Conservation (phyloP, 2,888 invertebrate species). For the Acronicta aceris region DNA sequence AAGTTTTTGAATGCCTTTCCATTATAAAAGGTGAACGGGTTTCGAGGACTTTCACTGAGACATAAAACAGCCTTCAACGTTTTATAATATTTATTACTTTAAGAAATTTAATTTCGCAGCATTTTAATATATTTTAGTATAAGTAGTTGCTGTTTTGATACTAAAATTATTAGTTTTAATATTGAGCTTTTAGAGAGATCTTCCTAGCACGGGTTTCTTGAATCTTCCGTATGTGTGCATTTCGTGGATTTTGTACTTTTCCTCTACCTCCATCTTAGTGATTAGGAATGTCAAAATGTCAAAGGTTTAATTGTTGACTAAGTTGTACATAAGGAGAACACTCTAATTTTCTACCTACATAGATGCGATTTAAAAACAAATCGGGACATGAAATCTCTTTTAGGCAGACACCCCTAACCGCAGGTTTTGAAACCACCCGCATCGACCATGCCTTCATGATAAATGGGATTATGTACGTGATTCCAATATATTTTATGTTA, state of each 20-base stretch:
- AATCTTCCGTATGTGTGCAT: too few relatives aligned
- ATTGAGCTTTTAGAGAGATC: too few relatives aligned
- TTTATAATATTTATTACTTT: constrained; percentile 41
- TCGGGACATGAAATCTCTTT: constrained; percentile 26
- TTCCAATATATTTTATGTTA: not conserved
- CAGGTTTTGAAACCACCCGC: constrained; percentile 44
- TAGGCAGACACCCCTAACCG: constrained; percentile 48
- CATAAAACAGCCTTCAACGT: constrained; percentile 33
- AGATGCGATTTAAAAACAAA: constrained; percentile 34
- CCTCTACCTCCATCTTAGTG: too few relatives aligned
- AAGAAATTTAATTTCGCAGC: constrained; percentile 21
- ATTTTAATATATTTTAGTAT: too few relatives aligned
- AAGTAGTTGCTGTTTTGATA: too few relatives aligned
- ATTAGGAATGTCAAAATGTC: too few relatives aligned
- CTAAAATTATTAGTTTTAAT: too few relatives aligned
- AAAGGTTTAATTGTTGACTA: too few relatives aligned
- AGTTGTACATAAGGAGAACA: not conserved
- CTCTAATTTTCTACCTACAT: not conserved
- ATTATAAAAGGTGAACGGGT: constrained; percentile 47
- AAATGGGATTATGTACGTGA: constrained; percentile 2
- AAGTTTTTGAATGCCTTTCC: constrained; percentile 29
- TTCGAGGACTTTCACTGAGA: constrained; percentile 42
- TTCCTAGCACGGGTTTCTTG: too few relatives aligned
- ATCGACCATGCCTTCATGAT: constrained; percentile 24
- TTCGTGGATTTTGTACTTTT: too few relatives aligned